Percentiles rank a stretch among this genome's conserved stretches.
Conservation (phyloP, 2,888 invertebrate species). For the Leptinotarsa rubiginosa region DNA sequence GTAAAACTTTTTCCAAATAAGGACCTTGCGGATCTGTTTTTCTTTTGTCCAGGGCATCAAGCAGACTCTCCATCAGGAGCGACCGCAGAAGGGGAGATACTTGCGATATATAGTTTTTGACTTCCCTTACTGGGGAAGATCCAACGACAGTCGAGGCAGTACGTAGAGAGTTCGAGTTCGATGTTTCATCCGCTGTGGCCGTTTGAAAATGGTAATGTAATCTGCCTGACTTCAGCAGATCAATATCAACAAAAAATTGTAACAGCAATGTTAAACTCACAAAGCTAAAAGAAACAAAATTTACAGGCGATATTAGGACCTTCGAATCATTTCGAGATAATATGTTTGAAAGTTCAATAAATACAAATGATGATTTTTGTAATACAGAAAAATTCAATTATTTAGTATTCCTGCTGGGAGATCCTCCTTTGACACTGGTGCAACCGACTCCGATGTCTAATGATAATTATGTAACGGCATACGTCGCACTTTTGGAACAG, state of each 20-base stretch:
- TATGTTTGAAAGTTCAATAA: slow-evolving; percentile 20
- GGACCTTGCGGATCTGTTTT: too few relatives aligned
- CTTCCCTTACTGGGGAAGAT: too few relatives aligned
- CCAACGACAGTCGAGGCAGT: too few relatives aligned
- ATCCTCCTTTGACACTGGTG: slow-evolving; percentile 19
- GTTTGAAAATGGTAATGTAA: too few relatives aligned
- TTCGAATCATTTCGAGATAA: slow-evolving; percentile 21
- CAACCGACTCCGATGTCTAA: slow-evolving; percentile 2
- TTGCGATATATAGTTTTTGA: too few relatives aligned
- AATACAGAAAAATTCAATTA: slow-evolving; percentile 33
- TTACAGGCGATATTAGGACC: slow-evolving; percentile 23
- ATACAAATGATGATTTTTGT: slow-evolving; percentile 11
- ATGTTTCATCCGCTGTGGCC: too few relatives aligned
- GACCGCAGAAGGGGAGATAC: too few relatives aligned
- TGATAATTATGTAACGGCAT: slow-evolving; percentile 23
- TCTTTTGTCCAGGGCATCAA: too few relatives aligned
- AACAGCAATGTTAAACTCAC: slow-evolving; percentile 26
- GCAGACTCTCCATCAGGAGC: too few relatives aligned
- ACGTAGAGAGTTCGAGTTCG: too few relatives aligned
- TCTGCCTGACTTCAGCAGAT: too few relatives aligned
- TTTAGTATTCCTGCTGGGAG: slow-evolving; percentile 8
- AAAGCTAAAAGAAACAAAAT: slow-evolving; percentile 21
- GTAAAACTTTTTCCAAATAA: too few relatives aligned
- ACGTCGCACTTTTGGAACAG: slow-evolving; percentile 12
- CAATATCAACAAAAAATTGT: not conserved